Conservation (phyloP, 2,113 vertebrate genomes). For the Apistogramma diplotaenia region DNA sequence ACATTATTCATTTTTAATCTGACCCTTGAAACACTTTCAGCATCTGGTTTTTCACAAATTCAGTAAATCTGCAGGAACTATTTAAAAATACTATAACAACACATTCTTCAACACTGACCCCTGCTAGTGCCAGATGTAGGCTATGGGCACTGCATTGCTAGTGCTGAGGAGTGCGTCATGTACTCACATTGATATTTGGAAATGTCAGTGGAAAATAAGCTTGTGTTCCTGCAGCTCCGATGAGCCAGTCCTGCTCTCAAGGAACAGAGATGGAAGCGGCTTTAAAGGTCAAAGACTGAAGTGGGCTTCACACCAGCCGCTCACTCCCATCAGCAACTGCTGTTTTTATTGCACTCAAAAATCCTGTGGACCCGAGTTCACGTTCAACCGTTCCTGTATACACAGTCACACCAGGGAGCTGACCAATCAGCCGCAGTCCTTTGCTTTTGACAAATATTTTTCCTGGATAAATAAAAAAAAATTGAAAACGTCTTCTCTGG, state of each 20-base stretch:
- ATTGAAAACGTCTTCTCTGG: not conserved
- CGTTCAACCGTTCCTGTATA: slow-evolving; percentile 4
- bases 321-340: slow-evolving; percentile 1
- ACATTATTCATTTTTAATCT: not conserved
- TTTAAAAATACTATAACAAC: slow-evolving; percentile 21
- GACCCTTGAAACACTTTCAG: not conserved
- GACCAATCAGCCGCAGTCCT: slow-evolving; percentile 36
- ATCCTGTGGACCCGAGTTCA: not conserved
- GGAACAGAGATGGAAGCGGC: slow-evolving; percentile 10
- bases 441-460: slow-evolving; percentile 22
- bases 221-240: slow-evolving; percentile 30
- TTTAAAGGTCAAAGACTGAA: slow-evolving; percentile 35
- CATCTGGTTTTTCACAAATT: not conserved
- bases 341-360: slow-evolving; percentile 37
- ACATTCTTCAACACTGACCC: slow-evolving; percentile 26
- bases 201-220: slow-evolving; percentile 49
- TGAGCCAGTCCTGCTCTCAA: slow-evolving; percentile 24
- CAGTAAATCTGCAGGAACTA: not conserved
- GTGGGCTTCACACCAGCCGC: not conserved
- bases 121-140: not conserved
- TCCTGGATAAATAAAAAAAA: slow-evolving; percentile 28
- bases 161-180: slow-evolving; percentile 11
- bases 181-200: slow-evolving; percentile 11
- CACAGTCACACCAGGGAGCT: slow-evolving; percentile 34
- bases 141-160: slow-evolving; percentile 3